Base-by-base conservation (phyloP, 2,797 vertebrate genomes). In the Aselliscus stoliczkanus region DNA sequence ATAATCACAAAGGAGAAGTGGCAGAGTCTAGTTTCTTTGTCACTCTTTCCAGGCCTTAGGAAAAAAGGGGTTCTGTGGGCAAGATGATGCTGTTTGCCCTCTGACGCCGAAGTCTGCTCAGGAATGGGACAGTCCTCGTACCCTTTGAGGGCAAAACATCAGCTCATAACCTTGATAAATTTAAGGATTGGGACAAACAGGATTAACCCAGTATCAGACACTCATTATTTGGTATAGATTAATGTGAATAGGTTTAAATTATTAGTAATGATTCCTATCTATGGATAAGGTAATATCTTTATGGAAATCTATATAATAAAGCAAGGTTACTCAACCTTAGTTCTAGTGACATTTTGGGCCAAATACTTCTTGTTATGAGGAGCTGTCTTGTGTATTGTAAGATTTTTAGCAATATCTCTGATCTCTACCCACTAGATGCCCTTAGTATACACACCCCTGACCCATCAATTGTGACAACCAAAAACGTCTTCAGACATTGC, bases 161-260 rank as follows among this genome's bases (percentile, higher is more conserved):
- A 98, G 77, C 85, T 97, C 85, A 94, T 93, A 97, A 96, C 94
- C 85, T 67, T 97, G 96, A 97, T 91, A 97, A 96, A 97, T 93
- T 89, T 97, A 97, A 86, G 67, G 39, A 96, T 94, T 96, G 77
- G 81, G 92, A 94, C 92, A 97, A 98, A 82, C 56, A 95, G 92
- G 79, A 96, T 97, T 93, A 97, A 97, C 82, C 87, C 77, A 94
- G 60, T 58, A 29, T 75, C 83, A 88, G 10, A 64, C 13, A 13
- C 14, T 94, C 56, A 77, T 42, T 44, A 81, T 73, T 52, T 52
- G n/a, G 47, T 72, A 3, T 34, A 73, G 29, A 94, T 64, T 52
- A 64, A 80, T 89, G 20, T 14, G n/a, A 14, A 27, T 18, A 73
- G 4, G 85, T 34, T 73, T 75, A 87, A 83, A 23, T 79, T 2